phyloP scores from a whole-genome alignment of 2,888 invertebrate genomes.

The Eupithecia insigniata region DNA sequence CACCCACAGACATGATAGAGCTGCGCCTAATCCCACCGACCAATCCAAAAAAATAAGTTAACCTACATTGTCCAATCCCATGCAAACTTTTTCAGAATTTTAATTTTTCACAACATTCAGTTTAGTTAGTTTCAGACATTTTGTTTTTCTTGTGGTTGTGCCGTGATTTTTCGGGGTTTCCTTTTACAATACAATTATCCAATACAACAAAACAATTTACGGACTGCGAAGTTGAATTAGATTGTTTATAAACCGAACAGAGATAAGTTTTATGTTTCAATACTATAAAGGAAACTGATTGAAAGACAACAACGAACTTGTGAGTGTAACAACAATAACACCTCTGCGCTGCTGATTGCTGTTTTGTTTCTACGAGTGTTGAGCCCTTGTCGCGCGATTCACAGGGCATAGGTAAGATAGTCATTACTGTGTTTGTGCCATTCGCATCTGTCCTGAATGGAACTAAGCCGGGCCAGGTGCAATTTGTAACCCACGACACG shows the following conservation, averaged over 20 bases:
- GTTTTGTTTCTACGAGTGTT: not conserved
- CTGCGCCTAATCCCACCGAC: too few relatives aligned
- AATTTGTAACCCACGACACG: too few relatives aligned
- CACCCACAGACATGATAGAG: too few relatives aligned
- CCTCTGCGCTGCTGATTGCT: not conserved
- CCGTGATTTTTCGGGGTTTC: not conserved
- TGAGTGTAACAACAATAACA: not conserved
- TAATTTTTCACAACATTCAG: too few relatives aligned
- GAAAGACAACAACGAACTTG: not conserved
- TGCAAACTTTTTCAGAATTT: too few relatives aligned
- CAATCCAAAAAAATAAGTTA: too few relatives aligned
- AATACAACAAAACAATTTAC: not conserved
- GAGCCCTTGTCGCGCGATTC: not conserved
- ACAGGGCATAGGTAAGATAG: not conserved
- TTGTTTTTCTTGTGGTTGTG: conserved; percentile 2
- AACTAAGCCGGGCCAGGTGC: not conserved
- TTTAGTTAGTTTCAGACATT: not conserved
- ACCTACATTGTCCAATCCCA: too few relatives aligned
- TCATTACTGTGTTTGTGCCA: not conserved
- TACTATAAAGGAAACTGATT: too few relatives aligned
- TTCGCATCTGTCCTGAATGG: not conserved
- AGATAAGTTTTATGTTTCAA: not conserved
- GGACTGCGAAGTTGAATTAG: not conserved
- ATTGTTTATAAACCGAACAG: not conserved
- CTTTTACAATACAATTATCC: not conserved